Conservation (phyloP, 2,797 vertebrate genomes). For the Catharus ustulatus region DNA sequence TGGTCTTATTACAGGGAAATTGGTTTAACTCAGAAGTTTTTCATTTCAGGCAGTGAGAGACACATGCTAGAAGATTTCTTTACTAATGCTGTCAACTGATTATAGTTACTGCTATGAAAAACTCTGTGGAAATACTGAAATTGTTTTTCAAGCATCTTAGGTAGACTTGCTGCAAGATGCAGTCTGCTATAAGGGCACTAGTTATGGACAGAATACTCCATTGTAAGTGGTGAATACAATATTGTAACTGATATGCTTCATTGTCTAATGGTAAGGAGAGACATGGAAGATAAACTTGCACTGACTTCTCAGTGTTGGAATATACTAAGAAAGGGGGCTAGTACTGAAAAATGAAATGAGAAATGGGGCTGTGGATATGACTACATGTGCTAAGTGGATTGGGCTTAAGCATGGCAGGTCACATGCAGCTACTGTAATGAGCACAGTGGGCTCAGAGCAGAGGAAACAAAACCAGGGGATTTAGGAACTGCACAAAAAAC, state of each 20-base stretch:
- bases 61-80: not conserved
- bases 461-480: not conserved
- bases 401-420: not conserved
- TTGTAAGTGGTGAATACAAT: not conserved
- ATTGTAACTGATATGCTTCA: not conserved
- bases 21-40: not conserved
- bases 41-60: not conserved
- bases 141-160: not conserved
- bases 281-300: not conserved
- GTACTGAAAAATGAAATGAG: not conserved
- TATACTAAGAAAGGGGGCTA: not conserved
- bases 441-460: not conserved
- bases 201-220: accelerated
- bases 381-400: accelerated
- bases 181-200: not conserved
- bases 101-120: not conserved
- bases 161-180: not conserved
- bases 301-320: not conserved
- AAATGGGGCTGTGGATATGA: not conserved
- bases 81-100: not conserved
- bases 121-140: not conserved
- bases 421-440: not conserved
- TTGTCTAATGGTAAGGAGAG: not conserved
- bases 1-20: not conserved
- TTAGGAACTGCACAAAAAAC: not conserved